Base-by-base conservation (phyloP, 2,888 invertebrate genomes). In the Leptarthrus brevirostris region DNA sequence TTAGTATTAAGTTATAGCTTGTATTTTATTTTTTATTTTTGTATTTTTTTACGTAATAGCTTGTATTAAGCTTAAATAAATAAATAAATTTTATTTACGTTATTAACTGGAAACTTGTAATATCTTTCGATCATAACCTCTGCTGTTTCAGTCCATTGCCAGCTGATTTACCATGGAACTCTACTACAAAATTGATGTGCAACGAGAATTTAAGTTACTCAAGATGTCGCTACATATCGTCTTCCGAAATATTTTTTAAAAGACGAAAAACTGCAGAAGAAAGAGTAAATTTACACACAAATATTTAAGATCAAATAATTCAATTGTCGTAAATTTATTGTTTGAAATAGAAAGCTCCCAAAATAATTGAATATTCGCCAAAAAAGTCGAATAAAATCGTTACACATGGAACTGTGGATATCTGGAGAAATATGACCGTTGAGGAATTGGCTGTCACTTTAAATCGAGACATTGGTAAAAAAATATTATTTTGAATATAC, bases 371-470 rank as follows among this genome's bases (percentile, higher is more conserved):
- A 82, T 91, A 89, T 81, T 83, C 84, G 1, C 83, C 84, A 0
- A 85, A 85, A 71, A 85, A 84, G 74, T 56, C 80, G 49, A 74
- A 80, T 4, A 71, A 78, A 74, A 76, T 78, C 0, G 58, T 75
- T 2, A 74, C 75, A 12, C 70, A 77, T 53, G 80, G 79, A 76
- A 86, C 90, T 1, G 85, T 93, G 0, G 89, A 90, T 58, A 87
- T 96, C 76, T 95, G 95, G 94, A 86, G 89, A 54, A 89, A 92
- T 80, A 96, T 96, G 89, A 94, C 93, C 0, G 91, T 95, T 0
- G 81, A 83, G 24, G 92, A 96, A 79, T 82, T 97, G 72, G 92
- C 94, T 0, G 81, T 86, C 58, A 87, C 90, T 0, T 80, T 93
- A 30, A 84, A 87, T 2, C 90, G 89, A 81, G 87, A 91, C 81